phyloP scores from a whole-genome alignment of 37 sponge, comb jelly and placozoan species.

The Agelas oroides region DNA sequence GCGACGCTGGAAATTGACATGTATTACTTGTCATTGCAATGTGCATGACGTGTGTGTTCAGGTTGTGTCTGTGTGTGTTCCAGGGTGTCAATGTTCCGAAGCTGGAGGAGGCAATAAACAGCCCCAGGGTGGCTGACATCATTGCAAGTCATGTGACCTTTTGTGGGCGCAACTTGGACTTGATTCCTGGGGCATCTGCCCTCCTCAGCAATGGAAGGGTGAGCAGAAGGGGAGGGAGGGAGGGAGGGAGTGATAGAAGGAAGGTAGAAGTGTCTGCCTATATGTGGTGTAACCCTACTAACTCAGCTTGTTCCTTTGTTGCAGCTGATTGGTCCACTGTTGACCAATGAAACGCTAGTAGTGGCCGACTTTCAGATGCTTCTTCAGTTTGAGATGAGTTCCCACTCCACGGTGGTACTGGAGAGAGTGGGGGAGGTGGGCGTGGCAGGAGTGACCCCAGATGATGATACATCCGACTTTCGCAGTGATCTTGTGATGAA shows the following conservation, averaged over 20 bases:
- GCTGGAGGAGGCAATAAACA: no score
- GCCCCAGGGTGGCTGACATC: not conserved
- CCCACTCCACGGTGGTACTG: constrained; percentile 27
- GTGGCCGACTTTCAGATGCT: constrained; percentile 52
- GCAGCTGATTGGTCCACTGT: constrained; percentile 73
- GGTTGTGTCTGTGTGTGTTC: no score
- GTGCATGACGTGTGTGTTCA: no score
- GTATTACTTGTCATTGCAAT: no score
- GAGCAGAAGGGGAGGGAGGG: not conserved
- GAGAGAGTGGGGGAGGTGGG: constrained; percentile 23
- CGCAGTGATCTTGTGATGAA: constrained; percentile 75
- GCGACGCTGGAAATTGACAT: no score
- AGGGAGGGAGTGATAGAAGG: no score
- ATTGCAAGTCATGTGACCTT: not conserved
- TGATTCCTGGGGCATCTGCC: constrained; percentile 34
- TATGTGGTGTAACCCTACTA: no score
- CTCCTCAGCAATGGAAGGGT: constrained; percentile 78
- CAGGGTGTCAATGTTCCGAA: no score
- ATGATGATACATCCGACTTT: constrained; percentile 68
- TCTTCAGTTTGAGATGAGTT: constrained; percentile 28
- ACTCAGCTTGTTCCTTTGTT: not conserved
- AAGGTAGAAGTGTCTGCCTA: no score
- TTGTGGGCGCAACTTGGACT: not conserved
- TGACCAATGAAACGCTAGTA: constrained; percentile 31
- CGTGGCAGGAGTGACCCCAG: constrained; percentile 47